Evolutionary conservation across 2,797 vertebrate genomes (phyloP).

Genomic region (Eleutherodactylus coqui): DNA sequence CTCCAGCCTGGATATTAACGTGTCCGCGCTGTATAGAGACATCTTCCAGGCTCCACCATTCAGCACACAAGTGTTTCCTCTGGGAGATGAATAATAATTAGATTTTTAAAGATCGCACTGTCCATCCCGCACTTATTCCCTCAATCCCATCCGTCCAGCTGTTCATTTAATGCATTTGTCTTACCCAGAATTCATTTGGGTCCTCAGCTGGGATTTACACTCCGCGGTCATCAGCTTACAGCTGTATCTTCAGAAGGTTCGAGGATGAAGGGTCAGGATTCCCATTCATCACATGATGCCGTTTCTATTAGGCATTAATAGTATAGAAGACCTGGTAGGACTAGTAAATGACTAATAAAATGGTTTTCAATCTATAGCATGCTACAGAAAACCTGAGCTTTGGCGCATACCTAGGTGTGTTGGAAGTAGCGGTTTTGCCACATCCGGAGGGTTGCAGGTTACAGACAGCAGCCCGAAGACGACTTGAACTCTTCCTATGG

Average conservation of each 20-base stretch:
- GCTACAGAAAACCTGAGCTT: background rate
- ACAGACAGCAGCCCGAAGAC: background rate
- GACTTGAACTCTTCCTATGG: background rate
- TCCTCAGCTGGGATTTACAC: constrained; percentile 19
- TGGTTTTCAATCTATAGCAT: too few species aligned
- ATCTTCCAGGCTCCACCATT: constrained; percentile 6
- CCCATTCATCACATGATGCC: background rate
- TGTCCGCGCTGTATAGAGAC: background rate
- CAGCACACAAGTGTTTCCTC: background rate
- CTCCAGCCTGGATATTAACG: too few species aligned
- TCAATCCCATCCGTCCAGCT: constrained; percentile 37
- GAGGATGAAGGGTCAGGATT: background rate
- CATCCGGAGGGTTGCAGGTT: background rate
- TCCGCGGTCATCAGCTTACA: constrained; percentile 15
- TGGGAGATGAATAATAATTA: constrained; percentile 41
- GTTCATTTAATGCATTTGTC: constrained; percentile 51
- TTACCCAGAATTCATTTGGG: constrained; percentile 25
- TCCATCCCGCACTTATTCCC: constrained; percentile 13
- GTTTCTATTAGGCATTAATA: background rate
- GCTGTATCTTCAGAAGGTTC: background rate
- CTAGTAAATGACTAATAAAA: too few species aligned
- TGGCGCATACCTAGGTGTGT: too few species aligned
- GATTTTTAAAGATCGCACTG: constrained; percentile 28
- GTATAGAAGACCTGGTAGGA: background rate
- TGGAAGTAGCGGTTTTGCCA: background rate